phyloP scores from a whole-genome alignment of 2,113 vertebrate genomes.

The Corvus hawaiiensis region DNA sequence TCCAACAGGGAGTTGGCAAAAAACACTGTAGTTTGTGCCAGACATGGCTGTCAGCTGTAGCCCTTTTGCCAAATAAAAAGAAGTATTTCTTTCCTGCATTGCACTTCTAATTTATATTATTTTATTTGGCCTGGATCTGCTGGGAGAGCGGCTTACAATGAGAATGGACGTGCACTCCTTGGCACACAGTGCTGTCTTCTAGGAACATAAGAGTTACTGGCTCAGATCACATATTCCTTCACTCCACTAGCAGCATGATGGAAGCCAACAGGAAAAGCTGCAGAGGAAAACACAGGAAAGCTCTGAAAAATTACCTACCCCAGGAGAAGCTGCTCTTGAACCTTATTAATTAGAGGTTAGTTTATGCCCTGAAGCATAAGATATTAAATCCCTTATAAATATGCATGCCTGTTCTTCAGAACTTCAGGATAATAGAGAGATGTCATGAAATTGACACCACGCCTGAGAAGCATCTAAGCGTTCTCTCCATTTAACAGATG shows the following conservation, averaged over 20 bases:
- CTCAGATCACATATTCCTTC: background rate
- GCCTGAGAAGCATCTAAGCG: background rate
- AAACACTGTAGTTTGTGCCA: background rate
- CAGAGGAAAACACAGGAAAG: background rate
- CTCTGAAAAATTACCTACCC: background rate
- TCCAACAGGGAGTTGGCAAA: background rate
- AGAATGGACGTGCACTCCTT: background rate
- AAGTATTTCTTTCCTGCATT: background rate
- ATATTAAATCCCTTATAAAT: slow-evolving; percentile 38
- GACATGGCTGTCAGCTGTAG: background rate
- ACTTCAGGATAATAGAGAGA: background rate
- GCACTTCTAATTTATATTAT: background rate
- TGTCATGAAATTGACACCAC: background rate
- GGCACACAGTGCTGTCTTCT: slow-evolving; percentile 2
- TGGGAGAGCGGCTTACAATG: background rate
- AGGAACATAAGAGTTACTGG: background rate
- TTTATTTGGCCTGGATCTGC: background rate
- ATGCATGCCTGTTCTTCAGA: background rate
- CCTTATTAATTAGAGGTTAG: slow-evolving; percentile 43
- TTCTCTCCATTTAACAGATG: background rate
- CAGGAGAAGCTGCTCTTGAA: slow-evolving; percentile 16
- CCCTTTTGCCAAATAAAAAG: background rate
- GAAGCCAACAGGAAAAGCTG: slow-evolving; percentile 2
- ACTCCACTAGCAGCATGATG: background rate
- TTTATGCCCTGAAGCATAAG: slow-evolving; percentile 6